Evolutionary conservation across 1,140 invertebrate species (phyloP).

Genomic region (Cyclina sinensis): DNA sequence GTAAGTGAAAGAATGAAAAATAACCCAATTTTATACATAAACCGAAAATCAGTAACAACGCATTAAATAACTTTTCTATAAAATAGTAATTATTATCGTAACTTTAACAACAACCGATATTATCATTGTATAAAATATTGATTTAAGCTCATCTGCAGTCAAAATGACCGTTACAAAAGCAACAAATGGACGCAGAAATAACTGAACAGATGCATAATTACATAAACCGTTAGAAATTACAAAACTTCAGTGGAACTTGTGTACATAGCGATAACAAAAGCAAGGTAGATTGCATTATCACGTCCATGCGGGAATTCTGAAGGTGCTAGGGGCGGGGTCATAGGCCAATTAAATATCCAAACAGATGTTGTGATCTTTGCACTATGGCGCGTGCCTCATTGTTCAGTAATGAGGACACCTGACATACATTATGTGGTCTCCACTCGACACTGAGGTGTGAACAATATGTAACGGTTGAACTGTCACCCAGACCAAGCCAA

Average conservation of each 20-base stretch:
- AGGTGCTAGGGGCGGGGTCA: slow-evolving; percentile 61
- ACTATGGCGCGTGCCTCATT: slow-evolving; percentile 58
- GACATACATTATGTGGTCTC: slow-evolving; percentile 49
- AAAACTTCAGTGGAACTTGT: slow-evolving; percentile 52
- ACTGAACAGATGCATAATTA: slow-evolving; percentile 61
- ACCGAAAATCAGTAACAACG: neutral
- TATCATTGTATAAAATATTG: slow-evolving; percentile 42
- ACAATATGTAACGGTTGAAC: slow-evolving; percentile 62
- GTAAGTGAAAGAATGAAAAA: neutral
- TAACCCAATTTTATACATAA: neutral
- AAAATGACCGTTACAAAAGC: slow-evolving; percentile 51
- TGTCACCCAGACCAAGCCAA: slow-evolving; percentile 40
- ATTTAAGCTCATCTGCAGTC: slow-evolving; percentile 25
- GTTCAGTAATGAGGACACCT: slow-evolving; percentile 47
- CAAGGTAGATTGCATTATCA: slow-evolving; percentile 67
- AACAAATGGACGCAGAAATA: slow-evolving; percentile 53
- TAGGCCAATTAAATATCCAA: slow-evolving; percentile 56
- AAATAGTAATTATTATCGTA: too few species aligned
- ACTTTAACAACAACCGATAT: neutral
- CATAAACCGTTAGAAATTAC: slow-evolving; percentile 65
- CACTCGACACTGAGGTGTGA: slow-evolving; percentile 49
- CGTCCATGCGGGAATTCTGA: slow-evolving; percentile 43
- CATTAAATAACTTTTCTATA: too few species aligned
- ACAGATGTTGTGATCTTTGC: slow-evolving; percentile 62
- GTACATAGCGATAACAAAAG: slow-evolving; percentile 65